Conservation (phyloP, 1,140 invertebrate species). For the Drosophila sucinea region DNA sequence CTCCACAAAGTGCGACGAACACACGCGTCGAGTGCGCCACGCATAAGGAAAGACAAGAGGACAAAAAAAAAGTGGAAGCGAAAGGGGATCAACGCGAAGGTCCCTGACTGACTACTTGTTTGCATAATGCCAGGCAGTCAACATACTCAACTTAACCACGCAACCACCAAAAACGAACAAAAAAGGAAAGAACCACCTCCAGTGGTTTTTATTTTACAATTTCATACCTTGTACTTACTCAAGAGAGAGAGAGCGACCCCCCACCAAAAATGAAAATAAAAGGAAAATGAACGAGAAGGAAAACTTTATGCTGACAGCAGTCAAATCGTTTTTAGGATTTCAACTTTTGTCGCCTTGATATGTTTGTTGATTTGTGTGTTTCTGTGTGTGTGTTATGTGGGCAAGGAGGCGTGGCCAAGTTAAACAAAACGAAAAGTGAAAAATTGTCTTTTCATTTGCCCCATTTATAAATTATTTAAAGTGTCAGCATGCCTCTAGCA, state of each 20-base stretch:
- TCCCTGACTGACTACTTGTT: constrained; percentile 44
- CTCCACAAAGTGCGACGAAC: constrained; percentile 38
- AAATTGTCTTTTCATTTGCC: constrained; percentile 69
- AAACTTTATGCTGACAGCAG: constrained; percentile 72
- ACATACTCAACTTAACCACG: constrained; percentile 27
- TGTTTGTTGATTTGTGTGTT: constrained; percentile 73
- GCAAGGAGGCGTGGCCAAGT: constrained; percentile 15
- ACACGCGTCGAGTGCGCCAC: constrained; percentile 37
- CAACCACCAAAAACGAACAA: constrained; percentile 4
- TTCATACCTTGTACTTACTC: constrained; percentile 59
- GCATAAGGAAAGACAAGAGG: constrained; percentile 26
- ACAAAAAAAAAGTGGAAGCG: constrained; percentile 23
- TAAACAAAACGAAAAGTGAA: constrained; percentile 34
- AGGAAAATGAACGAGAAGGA: constrained; percentile 21
- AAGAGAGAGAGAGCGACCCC: background rate
- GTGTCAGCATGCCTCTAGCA: constrained; percentile 53
- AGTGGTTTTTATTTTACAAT: constrained; percentile 77
- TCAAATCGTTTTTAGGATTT: constrained; percentile 60
- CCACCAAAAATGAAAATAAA: background rate
- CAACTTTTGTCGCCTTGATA: constrained; percentile 65
- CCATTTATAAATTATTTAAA: constrained; percentile 82
- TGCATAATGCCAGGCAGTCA: constrained; percentile 71
- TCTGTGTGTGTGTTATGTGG: constrained; percentile 5
- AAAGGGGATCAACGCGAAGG: constrained; percentile 24
- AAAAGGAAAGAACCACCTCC: constrained; percentile 37